Percentiles rank a stretch among this genome's conserved stretches.
Conservation (phyloP, 2,888 invertebrate species). For the Thereva nobilitata region DNA sequence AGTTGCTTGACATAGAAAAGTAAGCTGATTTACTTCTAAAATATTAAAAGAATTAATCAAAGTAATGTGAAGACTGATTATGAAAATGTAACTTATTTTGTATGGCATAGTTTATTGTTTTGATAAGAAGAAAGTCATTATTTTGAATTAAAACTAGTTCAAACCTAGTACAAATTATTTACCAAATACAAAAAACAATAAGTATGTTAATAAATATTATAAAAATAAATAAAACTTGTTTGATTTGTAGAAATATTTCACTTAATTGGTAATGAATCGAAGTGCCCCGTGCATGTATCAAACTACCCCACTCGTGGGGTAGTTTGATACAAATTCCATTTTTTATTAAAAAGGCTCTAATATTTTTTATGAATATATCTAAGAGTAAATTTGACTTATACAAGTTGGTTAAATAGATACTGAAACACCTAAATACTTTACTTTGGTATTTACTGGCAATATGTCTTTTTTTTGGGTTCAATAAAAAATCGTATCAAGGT, state of each 20-base stretch:
- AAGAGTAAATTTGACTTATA: not conserved
- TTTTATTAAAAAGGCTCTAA: not conserved
- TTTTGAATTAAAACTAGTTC: no score
- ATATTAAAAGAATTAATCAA: not conserved
- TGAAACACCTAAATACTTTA: not conserved
- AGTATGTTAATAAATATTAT: not conserved
- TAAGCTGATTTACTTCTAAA: not conserved
- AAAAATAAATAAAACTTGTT: not conserved
- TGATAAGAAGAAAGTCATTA: no score
- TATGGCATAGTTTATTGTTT: no score
- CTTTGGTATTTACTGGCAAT: no score
- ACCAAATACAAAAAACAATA: not conserved
- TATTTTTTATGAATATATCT: not conserved
- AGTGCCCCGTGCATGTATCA: conserved; percentile 2
- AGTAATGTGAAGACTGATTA: not conserved
- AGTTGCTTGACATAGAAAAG: not conserved
- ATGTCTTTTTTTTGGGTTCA: no score
- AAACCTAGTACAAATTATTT: no score
- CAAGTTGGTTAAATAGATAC: not conserved
- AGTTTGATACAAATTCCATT: conserved; percentile 3
- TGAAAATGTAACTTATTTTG: not conserved
- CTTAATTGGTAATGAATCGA: not conserved
- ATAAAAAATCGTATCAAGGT: no score
- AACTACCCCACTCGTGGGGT: not conserved
- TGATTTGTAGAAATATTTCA: not conserved